Evolutionary conservation across 2,797 vertebrate species (phyloP).

Genomic region (Oreochromis mossambicus): DNA sequence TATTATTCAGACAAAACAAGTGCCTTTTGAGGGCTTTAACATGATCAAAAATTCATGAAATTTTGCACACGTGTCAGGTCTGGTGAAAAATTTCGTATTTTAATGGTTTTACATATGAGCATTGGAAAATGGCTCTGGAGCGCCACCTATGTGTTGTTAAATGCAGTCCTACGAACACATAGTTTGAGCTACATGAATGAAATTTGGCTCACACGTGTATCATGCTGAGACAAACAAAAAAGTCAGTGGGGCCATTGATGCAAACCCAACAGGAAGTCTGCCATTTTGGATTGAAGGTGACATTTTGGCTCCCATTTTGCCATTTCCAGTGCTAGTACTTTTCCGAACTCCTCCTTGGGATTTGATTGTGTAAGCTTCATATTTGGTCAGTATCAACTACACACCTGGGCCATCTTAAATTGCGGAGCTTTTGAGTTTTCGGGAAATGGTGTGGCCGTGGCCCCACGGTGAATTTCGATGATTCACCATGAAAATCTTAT

Average conservation of each 20-base stretch:
- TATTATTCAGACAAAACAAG: neutral
- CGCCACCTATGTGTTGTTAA: neutral
- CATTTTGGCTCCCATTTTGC: neutral
- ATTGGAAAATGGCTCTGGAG: neutral
- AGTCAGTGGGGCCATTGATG: neutral
- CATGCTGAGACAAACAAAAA: neutral
- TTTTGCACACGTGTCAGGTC: neutral
- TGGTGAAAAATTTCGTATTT: neutral
- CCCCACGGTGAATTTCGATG: no score
- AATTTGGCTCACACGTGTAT: neutral
- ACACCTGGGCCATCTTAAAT: neutral
- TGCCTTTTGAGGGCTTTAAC: neutral
- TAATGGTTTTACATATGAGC: neutral
- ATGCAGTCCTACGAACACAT: neutral
- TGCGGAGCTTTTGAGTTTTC: no score
- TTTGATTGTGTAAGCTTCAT: neutral
- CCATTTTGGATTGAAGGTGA: neutral
- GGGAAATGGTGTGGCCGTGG: no score
- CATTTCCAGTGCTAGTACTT: no score
- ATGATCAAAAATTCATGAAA: neutral
- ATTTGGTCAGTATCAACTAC: neutral
- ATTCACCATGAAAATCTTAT: no score
- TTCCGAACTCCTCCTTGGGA: neutral
- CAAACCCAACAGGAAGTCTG: neutral
- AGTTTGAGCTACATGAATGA: neutral